Evolutionary conservation across 2,113 vertebrate species (phyloP), one percentile per base, ranked within the genome.

Genomic region (Oryzias woworae): DNA sequence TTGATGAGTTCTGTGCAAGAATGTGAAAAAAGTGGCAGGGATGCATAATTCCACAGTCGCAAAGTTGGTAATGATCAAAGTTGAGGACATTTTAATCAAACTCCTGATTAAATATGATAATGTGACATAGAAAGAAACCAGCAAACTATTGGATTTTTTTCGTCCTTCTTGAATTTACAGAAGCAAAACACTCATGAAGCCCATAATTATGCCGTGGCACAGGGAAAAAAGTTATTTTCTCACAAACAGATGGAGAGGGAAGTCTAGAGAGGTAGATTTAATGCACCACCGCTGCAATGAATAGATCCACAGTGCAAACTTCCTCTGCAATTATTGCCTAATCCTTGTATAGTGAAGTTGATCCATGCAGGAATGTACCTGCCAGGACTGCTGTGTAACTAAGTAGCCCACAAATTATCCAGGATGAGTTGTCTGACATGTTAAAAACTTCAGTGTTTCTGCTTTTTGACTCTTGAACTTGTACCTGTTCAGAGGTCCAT

Each of bases 131-230:
- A 77, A 83, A 82, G 81, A 81, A 87, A 80, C 73, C 50, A 51
- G 70, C 71, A 75, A 48, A 58, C 62, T 85, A 60, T 68, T 87
- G 73, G 75, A 82, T 80, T 47, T 71, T 47, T 71, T 42, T 51
- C 23, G 26, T 44, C 46, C 60, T 42, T 53, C 63, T 77, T 71
- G 53, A 82, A 77, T 66, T 81, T 71, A 82, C 74, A 82, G 79
- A 78, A 73, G 83, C 74, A 82, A 76, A 86, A 84, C 78, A 79
- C 83, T 78, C 41, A 53, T 84, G 69, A 60, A 88, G 86, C 84
- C 81, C 75, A 58, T 85, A 88, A 91, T 90, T 87, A 88, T 62
- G 56, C 58, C 65, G 78, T 62, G 67, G 81, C 66, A 74, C 63
- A 84, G 77, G 69, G 66, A 67, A 54, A 71, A 59, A 69, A 71